Base-by-base conservation (phyloP, 2,797 vertebrate genomes). In the Lepidocolaptes lacrymiger region DNA sequence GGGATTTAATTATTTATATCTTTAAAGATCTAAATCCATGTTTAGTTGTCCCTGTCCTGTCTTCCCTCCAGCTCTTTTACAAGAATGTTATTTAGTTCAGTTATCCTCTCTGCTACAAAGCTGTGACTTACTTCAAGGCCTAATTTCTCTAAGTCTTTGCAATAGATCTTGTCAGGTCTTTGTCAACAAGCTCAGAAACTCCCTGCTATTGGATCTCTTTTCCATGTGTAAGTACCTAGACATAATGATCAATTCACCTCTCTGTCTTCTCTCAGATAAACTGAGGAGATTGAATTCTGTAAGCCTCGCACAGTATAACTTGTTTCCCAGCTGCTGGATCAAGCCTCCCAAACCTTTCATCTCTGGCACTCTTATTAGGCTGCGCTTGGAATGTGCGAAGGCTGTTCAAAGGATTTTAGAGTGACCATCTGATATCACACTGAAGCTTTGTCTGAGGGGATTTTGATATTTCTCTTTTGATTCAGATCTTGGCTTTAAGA, bases 311-410 rank as follows among this genome's bases (percentile, higher is more conserved):
- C 2, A 75, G 73, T 30, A 84, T 51, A 73, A 78, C 48, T 93
- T 88, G 66, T 95, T 97, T 95, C 84, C 76, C 93, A 95, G 85
- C 76, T 94, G 89, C 76, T 0, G 2, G 36, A 73, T 91, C 80
- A 95, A 94, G 81, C 66, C 43, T 84, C 76, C 39, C 85, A 85
- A 89, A 66, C 43, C 73, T 95, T 97, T 96, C 69, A 96, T 96
- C 72, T 93, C 82, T 75, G 67, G 54, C 30, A 39, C 62, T 63
- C 48, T 82, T 91, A 92, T 58, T 78, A 96, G 61, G 41, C 75
- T 93, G 69, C 51, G 44, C 46, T 69, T 59, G 61, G 82, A 93
- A 96, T 85, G 81, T 82, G 67, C 55, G 11, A 95, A 68, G 52
- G n/a, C 32, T 83, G 89, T 96, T 95, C 91, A 97, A 96, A 88